Evolutionary conservation across 2,888 invertebrate species (phyloP).

Genomic region (Drosophila pseudotakahashii): DNA sequence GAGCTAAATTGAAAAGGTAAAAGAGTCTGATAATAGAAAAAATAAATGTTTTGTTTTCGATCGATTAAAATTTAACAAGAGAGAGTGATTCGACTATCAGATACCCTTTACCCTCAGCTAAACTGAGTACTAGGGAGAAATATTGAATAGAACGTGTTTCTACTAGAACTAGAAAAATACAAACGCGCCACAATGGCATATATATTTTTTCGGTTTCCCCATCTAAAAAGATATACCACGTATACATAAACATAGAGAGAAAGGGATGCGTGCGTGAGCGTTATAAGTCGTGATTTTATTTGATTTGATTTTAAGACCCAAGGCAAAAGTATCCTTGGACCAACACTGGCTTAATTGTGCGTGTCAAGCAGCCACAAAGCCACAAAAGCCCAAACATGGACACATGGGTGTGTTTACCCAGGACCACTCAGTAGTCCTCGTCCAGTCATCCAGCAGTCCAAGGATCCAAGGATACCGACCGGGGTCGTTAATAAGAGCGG

Average conservation of each 20-base stretch:
- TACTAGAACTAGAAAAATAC: slow-evolving; percentile 1
- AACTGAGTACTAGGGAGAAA: too few relatives aligned
- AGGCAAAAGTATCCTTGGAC: slow-evolving; percentile 59
- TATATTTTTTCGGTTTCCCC: not conserved
- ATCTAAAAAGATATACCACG: too few relatives aligned
- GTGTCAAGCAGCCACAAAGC: slow-evolving; percentile 68
- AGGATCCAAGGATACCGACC: slow-evolving; percentile 46
- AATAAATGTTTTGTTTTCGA: too few relatives aligned
- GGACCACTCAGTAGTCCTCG: not conserved
- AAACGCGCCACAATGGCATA: slow-evolving; percentile 12
- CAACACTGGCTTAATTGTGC: slow-evolving; percentile 69
- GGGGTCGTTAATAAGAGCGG: slow-evolving; percentile 73
- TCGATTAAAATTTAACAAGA: too few relatives aligned
- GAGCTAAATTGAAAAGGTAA: too few relatives aligned
- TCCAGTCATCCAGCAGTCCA: slow-evolving; percentile 16
- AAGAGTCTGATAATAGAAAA: too few relatives aligned
- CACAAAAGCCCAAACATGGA: slow-evolving; percentile 42
- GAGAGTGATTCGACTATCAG: too few relatives aligned
- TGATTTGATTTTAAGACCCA: slow-evolving; percentile 64
- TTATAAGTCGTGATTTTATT: slow-evolving; percentile 73
- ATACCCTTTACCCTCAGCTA: too few relatives aligned
- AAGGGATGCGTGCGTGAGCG: slow-evolving; percentile 58
- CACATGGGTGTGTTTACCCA: slow-evolving; percentile 64
- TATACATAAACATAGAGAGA: not conserved
- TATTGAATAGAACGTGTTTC: too few relatives aligned